Evolutionary conservation across 2,888 invertebrate species (phyloP).

Genomic region (Diachrysia chrysitis): DNA sequence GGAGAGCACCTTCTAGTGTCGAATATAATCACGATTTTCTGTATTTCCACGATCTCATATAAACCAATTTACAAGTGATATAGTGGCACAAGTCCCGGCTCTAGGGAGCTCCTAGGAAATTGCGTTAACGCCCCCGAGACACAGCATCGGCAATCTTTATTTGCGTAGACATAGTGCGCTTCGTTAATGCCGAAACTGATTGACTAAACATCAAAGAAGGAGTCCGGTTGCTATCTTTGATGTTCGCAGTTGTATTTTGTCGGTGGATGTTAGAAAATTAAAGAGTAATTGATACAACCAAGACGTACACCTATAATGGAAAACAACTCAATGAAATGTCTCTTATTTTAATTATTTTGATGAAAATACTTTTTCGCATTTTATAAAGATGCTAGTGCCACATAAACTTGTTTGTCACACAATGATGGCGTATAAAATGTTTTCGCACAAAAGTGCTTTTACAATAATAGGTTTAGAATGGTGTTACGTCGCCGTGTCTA

Average conservation of each 20-base stretch:
- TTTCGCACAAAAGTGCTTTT: conserved; percentile 16
- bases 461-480: conserved; percentile 20
- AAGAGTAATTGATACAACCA: conserved; percentile 27
- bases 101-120: conserved; percentile 48
- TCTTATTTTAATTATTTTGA: conserved; percentile 17
- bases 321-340: conserved; percentile 15
- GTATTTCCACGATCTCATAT: conserved; percentile 53
- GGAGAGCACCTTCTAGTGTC: conserved; percentile 36
- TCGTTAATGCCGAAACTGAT: conserved; percentile 57
- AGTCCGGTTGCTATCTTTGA: conserved; percentile 40
- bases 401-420: conserved; percentile 23
- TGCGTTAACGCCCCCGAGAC: conserved; percentile 55
- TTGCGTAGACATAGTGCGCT: conserved; percentile 42
- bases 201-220: conserved; percentile 51
- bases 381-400: neutral
- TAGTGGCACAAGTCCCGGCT: conserved; percentile 49
- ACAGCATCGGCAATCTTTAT: conserved; percentile 39
- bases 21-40: conserved; percentile 51
- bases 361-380: conserved; percentile 18
- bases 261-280: conserved; percentile 13
- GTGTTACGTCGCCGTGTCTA: conserved; percentile 34
- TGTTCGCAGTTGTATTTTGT: conserved; percentile 29
- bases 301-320: conserved; percentile 3
- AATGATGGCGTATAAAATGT: conserved; percentile 22
- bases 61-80: conserved; percentile 55